These are phyloP conservation scores for Anarhynchus alexandrinus DNA, from an alignment of 2,113 vertebrate genomes.

Conservation along the genomic window DNA sequence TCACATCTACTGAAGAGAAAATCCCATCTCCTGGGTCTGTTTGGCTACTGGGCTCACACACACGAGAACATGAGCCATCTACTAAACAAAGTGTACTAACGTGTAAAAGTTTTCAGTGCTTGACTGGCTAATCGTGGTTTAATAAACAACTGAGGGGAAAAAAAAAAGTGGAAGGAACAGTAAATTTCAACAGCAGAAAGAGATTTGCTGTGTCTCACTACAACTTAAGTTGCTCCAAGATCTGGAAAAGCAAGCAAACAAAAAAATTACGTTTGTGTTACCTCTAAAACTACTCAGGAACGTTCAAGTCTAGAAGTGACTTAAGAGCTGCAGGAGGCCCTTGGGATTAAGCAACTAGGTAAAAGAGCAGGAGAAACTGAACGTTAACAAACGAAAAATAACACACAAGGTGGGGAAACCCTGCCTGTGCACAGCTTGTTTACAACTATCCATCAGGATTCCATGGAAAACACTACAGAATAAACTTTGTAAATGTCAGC, in stretches of 20 bases:
- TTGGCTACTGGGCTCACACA: neutral
- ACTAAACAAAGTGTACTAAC: neutral
- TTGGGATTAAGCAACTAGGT: neutral
- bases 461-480: neutral
- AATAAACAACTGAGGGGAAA: neutral
- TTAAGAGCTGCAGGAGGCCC: neutral
- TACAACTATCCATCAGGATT: neutral
- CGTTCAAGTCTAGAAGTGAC: neutral
- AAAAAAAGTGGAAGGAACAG: neutral
- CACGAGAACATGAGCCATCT: neutral
- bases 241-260: neutral
- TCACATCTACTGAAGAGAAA: neutral
- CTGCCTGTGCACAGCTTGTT: neutral
- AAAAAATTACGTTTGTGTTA: neutral
- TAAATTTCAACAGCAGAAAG: neutral
- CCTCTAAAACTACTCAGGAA: neutral
- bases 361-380: neutral
- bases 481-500: neutral
- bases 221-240: neutral
- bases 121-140: neutral
- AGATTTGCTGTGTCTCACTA: neutral
- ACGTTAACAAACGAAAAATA: neutral
- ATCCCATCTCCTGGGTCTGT: neutral
- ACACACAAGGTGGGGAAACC: neutral
- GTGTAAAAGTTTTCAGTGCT: neutral